Percentiles rank a stretch among this genome's conserved stretches.
Evolutionary conservation across 2,797 vertebrate genomes (phyloP).

Genomic region (Sebastes diaconus): DNA sequence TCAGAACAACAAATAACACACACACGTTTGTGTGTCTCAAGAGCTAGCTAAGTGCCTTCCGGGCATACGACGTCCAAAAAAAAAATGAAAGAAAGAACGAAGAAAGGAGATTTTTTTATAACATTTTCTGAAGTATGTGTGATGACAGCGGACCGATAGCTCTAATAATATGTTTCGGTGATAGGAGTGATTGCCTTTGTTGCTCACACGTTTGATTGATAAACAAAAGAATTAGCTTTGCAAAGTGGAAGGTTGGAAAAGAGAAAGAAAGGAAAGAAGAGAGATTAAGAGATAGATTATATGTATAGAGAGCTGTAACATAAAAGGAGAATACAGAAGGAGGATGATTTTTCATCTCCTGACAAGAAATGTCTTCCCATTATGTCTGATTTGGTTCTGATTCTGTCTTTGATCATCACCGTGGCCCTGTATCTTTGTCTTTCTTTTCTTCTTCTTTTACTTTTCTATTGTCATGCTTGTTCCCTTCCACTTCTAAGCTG

Average conservation of each 20-base stretch:
- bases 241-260: neutral
- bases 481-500: slow-evolving; percentile 33
- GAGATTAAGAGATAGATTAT: neutral
- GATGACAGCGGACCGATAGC: neutral
- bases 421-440: neutral
- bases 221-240: neutral
- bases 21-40: slow-evolving; percentile 22
- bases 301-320: neutral
- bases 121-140: neutral
- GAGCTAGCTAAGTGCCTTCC: neutral
- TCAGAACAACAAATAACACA: slow-evolving; percentile 12
- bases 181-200: neutral
- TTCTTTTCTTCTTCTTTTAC: neutral
- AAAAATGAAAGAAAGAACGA: neutral
- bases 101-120: neutral
- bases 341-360: slow-evolving; percentile 21
- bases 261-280: neutral
- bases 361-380: slow-evolving; percentile 35
- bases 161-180: neutral
- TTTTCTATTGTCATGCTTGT: slow-evolving; percentile 20
- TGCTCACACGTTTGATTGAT: neutral
- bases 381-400: slow-evolving; percentile 13
- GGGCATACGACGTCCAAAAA: neutral
- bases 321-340: slow-evolving; percentile 15
- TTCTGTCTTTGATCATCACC: slow-evolving; percentile 25